Evolutionary conservation across 2,888 invertebrate species (phyloP).

Genomic region (Ecdyonurus torrentis): DNA sequence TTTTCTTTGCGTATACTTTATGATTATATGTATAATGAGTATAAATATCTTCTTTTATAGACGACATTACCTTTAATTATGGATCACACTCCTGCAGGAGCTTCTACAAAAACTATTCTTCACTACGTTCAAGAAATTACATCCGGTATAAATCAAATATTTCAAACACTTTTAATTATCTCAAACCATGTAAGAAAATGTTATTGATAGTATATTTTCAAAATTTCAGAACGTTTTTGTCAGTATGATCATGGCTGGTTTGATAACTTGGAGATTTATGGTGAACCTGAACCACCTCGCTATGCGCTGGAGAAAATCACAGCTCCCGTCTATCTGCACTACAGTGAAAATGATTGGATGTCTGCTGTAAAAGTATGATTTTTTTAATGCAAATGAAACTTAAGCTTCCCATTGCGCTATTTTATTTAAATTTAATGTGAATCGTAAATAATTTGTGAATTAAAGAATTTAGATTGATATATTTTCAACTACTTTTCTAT

Average conservation of each 20-base stretch:
- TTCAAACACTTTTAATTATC: too few relatives aligned
- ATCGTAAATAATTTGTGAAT: too few relatives aligned
- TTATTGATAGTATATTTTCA: neutral
- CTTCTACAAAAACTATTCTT: slow-evolving; percentile 46
- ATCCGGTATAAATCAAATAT: too few relatives aligned
- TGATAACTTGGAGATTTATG: slow-evolving; percentile 17
- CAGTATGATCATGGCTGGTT: slow-evolving; percentile 24
- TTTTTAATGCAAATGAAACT: neutral
- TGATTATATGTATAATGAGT: neutral
- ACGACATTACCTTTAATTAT: slow-evolving; percentile 49
- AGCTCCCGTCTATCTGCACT: slow-evolving; percentile 21
- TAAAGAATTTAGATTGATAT: too few relatives aligned
- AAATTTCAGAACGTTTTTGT: slow-evolving; percentile 18
- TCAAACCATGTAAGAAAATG: too few relatives aligned
- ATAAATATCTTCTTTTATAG: slow-evolving; percentile 24
- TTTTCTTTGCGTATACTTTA: too few relatives aligned
- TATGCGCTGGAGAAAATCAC: slow-evolving; percentile 18
- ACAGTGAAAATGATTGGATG: slow-evolving; percentile 25
- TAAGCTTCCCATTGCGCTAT: too few relatives aligned
- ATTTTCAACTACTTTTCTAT: too few relatives aligned
- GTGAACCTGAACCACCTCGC: slow-evolving; percentile 17
- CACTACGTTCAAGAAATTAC: slow-evolving; percentile 49
- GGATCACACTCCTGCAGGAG: slow-evolving; percentile 52
- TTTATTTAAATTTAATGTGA: too few relatives aligned
- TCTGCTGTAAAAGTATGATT: slow-evolving; percentile 20